Base-by-base conservation (phyloP, 2,113 vertebrate genomes). In the Haplochromis burtoni region DNA sequence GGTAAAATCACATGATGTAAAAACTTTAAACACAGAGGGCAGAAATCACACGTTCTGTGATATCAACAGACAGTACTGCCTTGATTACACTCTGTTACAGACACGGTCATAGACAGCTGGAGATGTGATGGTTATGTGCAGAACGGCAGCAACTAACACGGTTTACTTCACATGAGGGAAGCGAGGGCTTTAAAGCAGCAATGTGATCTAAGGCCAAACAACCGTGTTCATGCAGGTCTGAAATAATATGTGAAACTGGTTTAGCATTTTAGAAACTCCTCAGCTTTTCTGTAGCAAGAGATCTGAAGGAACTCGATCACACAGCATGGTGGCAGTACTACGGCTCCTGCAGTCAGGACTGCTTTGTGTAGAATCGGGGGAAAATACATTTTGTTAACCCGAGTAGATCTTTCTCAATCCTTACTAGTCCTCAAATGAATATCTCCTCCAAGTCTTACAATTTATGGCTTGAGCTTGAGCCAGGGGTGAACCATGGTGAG, bases 381-480 rank as follows among this genome's bases (percentile, higher is more conserved):
- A 5, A 6, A 19, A 63, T 0, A 35, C 3, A 35, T 1, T 76
- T 11, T 2, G 42, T 8, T 47, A 76, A 31, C 1, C 71, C 24
- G 8, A 12, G 0, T 49, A 49, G 71, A 1, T 31, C 12, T 49
- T 76, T 76, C 6, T 76, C 24, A 31, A 29, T 51, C 45, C 73
- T 6, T n/a, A 4, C 47, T 49, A 19, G 10, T n/a, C 26, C 26
- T 49, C 26, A n/a, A 49, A 49, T 47, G 4, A 14, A 38, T 80
- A 24, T 31, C 1, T 35, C 42, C 3, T 73, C 3, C 24, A 3
- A 49, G 24, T 6, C 4, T 49, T 57, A 6, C 14, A 5, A n/a
- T 26, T 97, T 86, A 99, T 1, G 98, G 98, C 79, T 99, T 99
- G 17, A 99, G 97, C 81, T 98, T 98, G 80, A 99, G 97, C 98